Evolutionary conservation across 2,113 vertebrate genomes (phyloP).

Genomic region (Sakesphorus luctuosus): DNA sequence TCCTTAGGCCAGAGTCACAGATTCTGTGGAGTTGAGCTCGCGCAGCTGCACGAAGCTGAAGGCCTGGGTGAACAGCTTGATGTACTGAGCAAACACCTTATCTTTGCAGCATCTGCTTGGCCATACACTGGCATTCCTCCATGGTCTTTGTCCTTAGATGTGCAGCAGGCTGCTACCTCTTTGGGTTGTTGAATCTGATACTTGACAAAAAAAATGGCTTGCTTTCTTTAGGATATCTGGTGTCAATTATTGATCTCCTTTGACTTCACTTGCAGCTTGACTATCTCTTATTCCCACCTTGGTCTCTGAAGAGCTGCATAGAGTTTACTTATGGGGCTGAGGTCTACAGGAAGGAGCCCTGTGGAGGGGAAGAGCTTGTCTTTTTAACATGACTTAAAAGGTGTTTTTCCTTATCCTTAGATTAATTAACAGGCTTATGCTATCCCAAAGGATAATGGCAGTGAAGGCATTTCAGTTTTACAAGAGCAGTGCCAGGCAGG

Average conservation of each 20-base stretch:
- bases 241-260: background rate
- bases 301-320: background rate
- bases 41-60: constrained; percentile 9
- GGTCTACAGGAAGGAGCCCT: background rate
- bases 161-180: background rate
- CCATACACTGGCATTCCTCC: background rate
- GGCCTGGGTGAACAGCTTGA: background rate
- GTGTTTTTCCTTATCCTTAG: background rate
- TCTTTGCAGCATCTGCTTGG: background rate
- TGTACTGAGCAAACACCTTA: background rate
- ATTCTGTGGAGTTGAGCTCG: background rate
- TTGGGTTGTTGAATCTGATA: background rate
- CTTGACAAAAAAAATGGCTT: background rate
- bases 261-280: background rate
- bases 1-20: constrained; percentile 34
- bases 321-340: background rate
- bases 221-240: background rate
- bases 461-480: background rate
- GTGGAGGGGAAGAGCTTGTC: background rate
- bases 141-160: background rate
- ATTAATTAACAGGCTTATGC: background rate
- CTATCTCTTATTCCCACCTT: background rate
- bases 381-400: background rate
- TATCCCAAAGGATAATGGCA: background rate
- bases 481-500: background rate